These are phyloP conservation scores for Microcebus tavaratra DNA, from an alignment of 2,113 vertebrate species.

Conservation along the genomic window DNA sequence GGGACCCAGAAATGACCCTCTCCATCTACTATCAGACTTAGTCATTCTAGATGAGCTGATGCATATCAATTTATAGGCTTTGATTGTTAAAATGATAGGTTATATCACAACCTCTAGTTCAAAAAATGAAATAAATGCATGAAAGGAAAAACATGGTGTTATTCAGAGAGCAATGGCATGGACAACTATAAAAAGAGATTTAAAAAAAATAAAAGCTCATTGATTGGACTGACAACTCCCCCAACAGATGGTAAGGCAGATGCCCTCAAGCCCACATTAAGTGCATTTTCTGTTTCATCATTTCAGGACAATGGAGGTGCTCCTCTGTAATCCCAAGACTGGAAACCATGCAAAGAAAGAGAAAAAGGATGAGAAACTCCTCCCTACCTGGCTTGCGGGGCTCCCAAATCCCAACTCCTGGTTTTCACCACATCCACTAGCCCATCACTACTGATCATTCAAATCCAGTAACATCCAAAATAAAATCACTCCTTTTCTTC, in stretches of 20 bases:
- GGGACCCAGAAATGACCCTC: background rate
- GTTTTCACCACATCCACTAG: background rate
- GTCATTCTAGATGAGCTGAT: background rate
- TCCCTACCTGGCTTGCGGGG: background rate
- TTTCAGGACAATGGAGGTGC: background rate
- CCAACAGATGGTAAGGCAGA: background rate
- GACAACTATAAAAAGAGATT: background rate
- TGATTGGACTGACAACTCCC: background rate
- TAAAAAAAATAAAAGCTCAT: background rate
- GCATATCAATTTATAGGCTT: background rate
- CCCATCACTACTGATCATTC: background rate
- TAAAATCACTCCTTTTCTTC: background rate
- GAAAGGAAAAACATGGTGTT: background rate
- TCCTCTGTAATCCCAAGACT: background rate
- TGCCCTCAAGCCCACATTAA: background rate
- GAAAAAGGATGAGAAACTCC: background rate
- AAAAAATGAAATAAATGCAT: background rate
- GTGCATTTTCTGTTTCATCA: slow-evolving; percentile 23
- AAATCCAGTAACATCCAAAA: background rate
- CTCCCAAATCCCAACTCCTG: background rate
- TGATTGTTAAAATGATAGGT: background rate
- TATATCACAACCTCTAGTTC: background rate
- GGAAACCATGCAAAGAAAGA: background rate
- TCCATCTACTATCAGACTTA: background rate
- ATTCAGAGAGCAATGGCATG: background rate